Conservation (phyloP, 1,140 invertebrate genomes). For the Oryzaephilus surinamensis region DNA sequence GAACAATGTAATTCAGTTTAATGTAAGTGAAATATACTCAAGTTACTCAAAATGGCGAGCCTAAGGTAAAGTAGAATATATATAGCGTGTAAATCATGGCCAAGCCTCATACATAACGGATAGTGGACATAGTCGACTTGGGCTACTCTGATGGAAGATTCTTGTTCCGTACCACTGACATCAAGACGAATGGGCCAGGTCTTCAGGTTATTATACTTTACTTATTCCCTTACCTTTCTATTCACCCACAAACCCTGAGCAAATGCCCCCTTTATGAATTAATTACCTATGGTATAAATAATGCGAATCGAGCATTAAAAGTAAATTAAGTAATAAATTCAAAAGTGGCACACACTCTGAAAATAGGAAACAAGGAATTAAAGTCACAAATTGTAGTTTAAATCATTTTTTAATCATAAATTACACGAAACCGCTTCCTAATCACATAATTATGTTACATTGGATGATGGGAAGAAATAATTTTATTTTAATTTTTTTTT, state of each 20-base stretch:
- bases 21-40: too few species aligned
- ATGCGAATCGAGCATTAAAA: too few species aligned
- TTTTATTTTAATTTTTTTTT: too few species aligned
- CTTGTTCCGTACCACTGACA: conserved; percentile 18
- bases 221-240: conserved; percentile 9
- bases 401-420: background rate
- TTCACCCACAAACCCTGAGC: conserved; percentile 1
- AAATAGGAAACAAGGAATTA: background rate
- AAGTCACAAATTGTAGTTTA: background rate
- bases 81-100: conserved; percentile 16
- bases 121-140: conserved; percentile 11
- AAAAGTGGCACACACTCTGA: background rate
- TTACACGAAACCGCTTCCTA: too few species aligned
- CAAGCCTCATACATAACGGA: conserved; percentile 13
- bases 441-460: too few species aligned
- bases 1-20: too few species aligned
- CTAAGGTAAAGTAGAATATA: too few species aligned
- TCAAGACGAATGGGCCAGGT: conserved; percentile 21
- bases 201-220: conserved; percentile 24
- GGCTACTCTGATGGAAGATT: conserved; percentile 16
- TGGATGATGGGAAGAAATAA: too few species aligned
- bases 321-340: too few species aligned
- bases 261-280: too few species aligned
- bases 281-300: background rate
- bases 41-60: too few species aligned